Conservation (phyloP, 2,113 vertebrate species). For the Misgurnus mizolepis region DNA sequence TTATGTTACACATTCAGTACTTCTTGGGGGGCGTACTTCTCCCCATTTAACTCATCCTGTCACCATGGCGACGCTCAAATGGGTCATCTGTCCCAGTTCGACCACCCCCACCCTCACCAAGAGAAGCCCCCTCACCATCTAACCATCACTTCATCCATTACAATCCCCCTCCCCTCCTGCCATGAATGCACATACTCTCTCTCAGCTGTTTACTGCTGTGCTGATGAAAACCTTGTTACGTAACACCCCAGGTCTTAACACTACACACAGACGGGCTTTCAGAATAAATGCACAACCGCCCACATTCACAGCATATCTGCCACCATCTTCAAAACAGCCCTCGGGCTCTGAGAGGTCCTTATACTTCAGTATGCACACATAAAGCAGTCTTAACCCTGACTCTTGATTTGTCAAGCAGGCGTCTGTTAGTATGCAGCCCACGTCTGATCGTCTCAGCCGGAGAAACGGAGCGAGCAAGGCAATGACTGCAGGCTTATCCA, state of each 20-base stretch:
- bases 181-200: slow-evolving; percentile 31
- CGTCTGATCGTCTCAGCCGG: slow-evolving; percentile 39
- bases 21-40: neutral
- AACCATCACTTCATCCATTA: slow-evolving; percentile 28
- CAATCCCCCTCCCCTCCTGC: slow-evolving; percentile 32
- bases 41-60: slow-evolving; percentile 48
- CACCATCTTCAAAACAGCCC: slow-evolving; percentile 21
- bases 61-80: slow-evolving; percentile 63
- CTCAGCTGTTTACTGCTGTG: slow-evolving; percentile 52
- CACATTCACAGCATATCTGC: slow-evolving; percentile 5
- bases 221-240: slow-evolving; percentile 50
- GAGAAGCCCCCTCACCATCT: slow-evolving; percentile 33
- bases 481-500: neutral
- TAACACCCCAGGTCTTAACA: slow-evolving; percentile 38
- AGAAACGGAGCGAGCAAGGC: neutral
- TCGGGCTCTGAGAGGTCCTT: slow-evolving; percentile 15
- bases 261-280: slow-evolving; percentile 12
- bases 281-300: slow-evolving; percentile 40
- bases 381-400: slow-evolving; percentile 11
- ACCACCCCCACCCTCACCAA: slow-evolving; percentile 43
- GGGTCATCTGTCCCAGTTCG: slow-evolving; percentile 60
- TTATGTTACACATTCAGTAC: too few relatives aligned
- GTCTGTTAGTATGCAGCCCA: slow-evolving; percentile 53
- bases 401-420: slow-evolving; percentile 9
- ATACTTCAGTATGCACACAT: neutral